These are phyloP conservation scores for Papilio machaon DNA, from an alignment of 1,140 invertebrate genomes.

Conservation along the genomic window DNA sequence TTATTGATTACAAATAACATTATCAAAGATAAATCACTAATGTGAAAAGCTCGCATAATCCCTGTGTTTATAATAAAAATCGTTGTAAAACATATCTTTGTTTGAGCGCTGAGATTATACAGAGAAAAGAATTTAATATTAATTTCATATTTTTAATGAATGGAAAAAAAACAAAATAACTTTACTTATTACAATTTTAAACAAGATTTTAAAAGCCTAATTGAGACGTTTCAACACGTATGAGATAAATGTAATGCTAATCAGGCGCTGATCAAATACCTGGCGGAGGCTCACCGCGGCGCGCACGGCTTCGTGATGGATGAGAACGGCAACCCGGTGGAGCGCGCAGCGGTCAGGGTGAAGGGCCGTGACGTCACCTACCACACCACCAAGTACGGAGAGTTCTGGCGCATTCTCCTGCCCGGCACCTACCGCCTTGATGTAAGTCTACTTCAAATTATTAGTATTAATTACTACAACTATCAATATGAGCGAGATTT, in stretches of 20 bases:
- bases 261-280: constrained; percentile 34
- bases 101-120: background rate
- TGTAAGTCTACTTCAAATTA: constrained; percentile 78
- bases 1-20: background rate
- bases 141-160: background rate
- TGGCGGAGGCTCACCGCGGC: constrained; percentile 36
- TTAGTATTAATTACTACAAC: too few relatives aligned
- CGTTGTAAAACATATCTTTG: background rate
- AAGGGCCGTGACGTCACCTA: constrained; percentile 94
- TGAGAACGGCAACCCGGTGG: constrained; percentile 81
- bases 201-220: constrained; percentile 53
- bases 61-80: background rate
- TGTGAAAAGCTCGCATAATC: background rate
- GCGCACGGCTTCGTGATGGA: constrained; percentile 35
- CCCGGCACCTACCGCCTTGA: constrained; percentile 93
- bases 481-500: too few relatives aligned
- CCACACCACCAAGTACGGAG: constrained; percentile 94
- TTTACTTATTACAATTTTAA: constrained; percentile 91
- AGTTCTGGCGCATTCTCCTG: constrained; percentile 94
- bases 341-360: constrained; percentile 91
- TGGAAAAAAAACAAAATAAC: too few relatives aligned
- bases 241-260: background rate
- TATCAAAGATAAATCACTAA: background rate
- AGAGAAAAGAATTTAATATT: background rate
- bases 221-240: background rate